A percentile compares a stretch with the other conserved stretches of the same genome.
These are phyloP conservation scores for Pseudopodoces humilis DNA, from an alignment of 2,113 vertebrate species.

Conservation along the genomic window DNA sequence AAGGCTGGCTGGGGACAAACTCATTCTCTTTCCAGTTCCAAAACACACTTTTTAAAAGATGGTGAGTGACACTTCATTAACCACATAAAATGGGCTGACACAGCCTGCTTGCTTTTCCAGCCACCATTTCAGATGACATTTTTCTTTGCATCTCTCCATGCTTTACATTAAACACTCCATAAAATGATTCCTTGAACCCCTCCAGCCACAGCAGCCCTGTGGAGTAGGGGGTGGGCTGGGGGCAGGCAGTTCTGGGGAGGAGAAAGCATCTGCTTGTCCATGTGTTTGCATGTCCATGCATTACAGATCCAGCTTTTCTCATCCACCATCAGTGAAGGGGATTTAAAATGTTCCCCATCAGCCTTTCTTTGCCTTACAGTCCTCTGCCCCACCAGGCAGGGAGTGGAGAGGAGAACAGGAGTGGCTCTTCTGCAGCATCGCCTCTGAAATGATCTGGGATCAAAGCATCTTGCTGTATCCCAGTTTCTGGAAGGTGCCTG, in stretches of 20 bases:
- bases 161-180: neutral
- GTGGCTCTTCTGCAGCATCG: neutral
- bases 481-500: neutral
- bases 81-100: neutral
- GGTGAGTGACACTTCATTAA: slow-evolving; percentile 44
- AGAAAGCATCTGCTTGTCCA: neutral
- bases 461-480: neutral
- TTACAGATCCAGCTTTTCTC: neutral
- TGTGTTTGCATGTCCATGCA: neutral
- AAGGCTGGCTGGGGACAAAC: slow-evolving; percentile 1
- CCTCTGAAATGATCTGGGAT: neutral
- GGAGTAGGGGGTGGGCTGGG: neutral
- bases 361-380: neutral
- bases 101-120: neutral
- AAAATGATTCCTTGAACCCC: neutral
- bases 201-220: neutral
- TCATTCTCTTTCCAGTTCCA: neutral
- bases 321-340: neutral
- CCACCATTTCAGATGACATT: neutral
- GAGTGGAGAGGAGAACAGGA: neutral
- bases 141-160: neutral
- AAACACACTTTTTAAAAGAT: neutral
- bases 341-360: neutral
- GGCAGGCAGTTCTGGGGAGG: neutral
- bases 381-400: neutral